Conservation (phyloP, 2,113 vertebrate species). For the Cebus imitator region DNA sequence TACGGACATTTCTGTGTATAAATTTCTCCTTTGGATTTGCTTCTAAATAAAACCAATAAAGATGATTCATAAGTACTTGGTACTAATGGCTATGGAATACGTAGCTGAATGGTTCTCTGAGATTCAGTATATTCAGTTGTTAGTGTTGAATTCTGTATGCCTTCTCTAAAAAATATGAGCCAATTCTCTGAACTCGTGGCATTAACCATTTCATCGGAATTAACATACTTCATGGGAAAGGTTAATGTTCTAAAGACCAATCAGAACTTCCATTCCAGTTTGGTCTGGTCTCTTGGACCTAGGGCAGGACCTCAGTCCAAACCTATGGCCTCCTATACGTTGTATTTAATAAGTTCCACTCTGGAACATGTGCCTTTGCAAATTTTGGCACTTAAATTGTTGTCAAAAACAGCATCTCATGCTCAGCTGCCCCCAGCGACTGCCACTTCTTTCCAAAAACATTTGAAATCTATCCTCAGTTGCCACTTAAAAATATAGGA, state of each 20-base stretch:
- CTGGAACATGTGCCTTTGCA: no score
- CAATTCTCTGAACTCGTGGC: neutral
- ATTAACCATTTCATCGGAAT: neutral
- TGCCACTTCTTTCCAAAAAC: no score
- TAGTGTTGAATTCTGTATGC: neutral
- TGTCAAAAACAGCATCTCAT: no score
- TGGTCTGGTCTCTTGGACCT: no score
- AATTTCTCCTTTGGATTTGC: neutral
- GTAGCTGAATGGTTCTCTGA: neutral
- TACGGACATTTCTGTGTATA: neutral
- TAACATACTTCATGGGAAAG: neutral
- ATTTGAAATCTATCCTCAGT: no score
- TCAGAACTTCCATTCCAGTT: neutral
- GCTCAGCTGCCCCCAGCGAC: no score
- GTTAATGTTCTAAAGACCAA: neutral
- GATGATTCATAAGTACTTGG: neutral
- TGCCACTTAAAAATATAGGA: no score
- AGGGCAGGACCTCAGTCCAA: no score
- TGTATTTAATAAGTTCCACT: no score
- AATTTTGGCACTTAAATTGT: no score
- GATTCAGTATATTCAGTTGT: neutral
- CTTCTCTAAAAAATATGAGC: neutral
- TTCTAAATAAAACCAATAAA: conserved; percentile 27
- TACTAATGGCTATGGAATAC: neutral
- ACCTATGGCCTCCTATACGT: no score